These are phyloP conservation scores for Peromyscus melanophrys DNA, from an alignment of 2,797 vertebrate species.

Conservation along the genomic window DNA sequence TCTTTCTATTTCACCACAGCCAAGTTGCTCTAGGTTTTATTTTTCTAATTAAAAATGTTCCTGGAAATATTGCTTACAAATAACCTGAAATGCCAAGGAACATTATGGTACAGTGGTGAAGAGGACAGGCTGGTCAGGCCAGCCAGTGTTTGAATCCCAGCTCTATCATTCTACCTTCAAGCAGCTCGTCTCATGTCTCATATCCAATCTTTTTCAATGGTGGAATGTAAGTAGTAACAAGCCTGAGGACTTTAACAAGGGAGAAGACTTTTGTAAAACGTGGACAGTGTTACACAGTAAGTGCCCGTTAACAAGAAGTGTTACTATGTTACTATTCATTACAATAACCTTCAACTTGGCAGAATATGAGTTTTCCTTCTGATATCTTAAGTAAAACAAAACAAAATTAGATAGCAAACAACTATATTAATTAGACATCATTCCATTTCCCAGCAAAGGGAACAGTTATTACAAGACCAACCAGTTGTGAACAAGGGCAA, in stretches of 20 bases:
- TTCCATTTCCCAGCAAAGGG: constrained; percentile 44
- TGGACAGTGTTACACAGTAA: background rate
- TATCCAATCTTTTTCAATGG: background rate
- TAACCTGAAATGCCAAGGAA: constrained; percentile 41
- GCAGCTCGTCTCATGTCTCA: background rate
- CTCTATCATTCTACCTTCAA: background rate
- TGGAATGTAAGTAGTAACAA: background rate
- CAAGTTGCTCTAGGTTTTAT: constrained; percentile 49
- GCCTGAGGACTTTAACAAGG: background rate
- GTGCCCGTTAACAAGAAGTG: background rate
- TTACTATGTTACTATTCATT: background rate
- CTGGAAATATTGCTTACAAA: constrained; percentile 54
- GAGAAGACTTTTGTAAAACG: background rate
- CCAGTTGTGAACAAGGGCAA: background rate
- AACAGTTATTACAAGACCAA: constrained; percentile 36
- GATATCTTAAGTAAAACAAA: background rate
- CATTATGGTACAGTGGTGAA: background rate
- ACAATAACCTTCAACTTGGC: background rate
- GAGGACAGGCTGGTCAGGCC: background rate
- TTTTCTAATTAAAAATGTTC: constrained; percentile 64
- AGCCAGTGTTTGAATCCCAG: background rate
- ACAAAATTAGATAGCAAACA: constrained; percentile 1
- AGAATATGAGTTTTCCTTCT: constrained; percentile 52
- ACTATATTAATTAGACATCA: background rate
- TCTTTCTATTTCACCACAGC: constrained; percentile 39